These are phyloP conservation scores for Dendrocincla fuliginosa DNA, from an alignment of 2,797 vertebrate species.

Conservation along the genomic window DNA sequence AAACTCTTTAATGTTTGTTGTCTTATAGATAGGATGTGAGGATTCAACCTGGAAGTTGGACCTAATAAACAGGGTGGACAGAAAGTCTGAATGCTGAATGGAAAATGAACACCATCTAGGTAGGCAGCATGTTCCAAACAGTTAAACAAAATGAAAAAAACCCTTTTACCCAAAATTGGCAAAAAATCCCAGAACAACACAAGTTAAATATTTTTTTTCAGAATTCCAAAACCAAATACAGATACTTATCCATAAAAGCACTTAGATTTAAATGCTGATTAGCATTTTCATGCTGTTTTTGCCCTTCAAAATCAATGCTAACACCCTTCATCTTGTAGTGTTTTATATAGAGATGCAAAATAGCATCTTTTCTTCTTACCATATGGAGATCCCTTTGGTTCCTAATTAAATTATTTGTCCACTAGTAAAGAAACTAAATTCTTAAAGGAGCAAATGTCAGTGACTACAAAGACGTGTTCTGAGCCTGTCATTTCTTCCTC, in stretches of 20 bases:
- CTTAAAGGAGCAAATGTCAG: not conserved
- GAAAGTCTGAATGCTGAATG: not conserved
- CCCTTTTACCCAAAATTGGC: rapidly evolving
- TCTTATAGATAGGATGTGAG: not conserved
- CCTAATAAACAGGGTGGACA: not conserved
- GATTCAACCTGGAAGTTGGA: not conserved
- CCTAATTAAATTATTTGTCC: not conserved
- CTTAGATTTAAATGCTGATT: not conserved
- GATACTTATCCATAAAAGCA: not conserved
- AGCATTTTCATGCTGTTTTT: not conserved
- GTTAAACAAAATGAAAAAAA: not conserved
- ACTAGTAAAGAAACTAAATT: not conserved
- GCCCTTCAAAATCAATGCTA: not conserved
- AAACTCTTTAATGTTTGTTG: not conserved
- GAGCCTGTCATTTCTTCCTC: not conserved
- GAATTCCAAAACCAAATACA: not conserved
- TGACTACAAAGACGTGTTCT: not conserved
- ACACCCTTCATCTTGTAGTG: not conserved
- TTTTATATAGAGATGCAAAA: not conserved
- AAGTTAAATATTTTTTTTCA: not conserved
- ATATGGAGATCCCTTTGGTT: not conserved
- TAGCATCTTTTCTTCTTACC: not conserved
- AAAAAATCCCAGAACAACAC: not conserved
- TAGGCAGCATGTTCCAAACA: not conserved
- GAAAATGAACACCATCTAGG: not conserved